These are phyloP conservation scores for Drosophila rhopaloa DNA, from an alignment of 1,140 invertebrate genomes.

Conservation along the genomic window DNA sequence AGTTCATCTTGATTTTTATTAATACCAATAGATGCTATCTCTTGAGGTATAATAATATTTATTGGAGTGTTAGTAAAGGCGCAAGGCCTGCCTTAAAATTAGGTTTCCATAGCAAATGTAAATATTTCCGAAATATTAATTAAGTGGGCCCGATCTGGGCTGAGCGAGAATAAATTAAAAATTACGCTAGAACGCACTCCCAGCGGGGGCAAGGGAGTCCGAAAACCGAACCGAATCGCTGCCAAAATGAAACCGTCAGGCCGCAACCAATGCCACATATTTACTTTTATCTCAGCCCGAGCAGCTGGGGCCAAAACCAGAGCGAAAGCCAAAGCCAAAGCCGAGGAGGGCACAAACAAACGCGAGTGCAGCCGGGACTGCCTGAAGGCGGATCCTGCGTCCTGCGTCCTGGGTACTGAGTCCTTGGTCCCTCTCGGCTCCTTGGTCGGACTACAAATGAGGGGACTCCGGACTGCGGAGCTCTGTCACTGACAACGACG, in stretches of 20 bases:
- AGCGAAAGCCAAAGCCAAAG: conserved; percentile 48
- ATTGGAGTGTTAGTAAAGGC: background rate
- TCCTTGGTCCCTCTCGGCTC: conserved; percentile 6
- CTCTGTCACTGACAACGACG: conserved; percentile 60
- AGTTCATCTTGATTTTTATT: too few species aligned
- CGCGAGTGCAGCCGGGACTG: conserved; percentile 20
- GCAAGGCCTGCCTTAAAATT: background rate
- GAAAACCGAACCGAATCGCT: conserved; percentile 16
- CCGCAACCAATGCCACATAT: conserved; percentile 77
- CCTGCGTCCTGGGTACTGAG: background rate
- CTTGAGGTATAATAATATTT: background rate
- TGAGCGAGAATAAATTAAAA: conserved; percentile 68
- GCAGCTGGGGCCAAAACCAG: conserved; percentile 49
- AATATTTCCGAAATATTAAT: conserved; percentile 36
- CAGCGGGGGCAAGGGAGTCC: conserved; percentile 17
- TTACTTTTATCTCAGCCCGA: conserved; percentile 75
- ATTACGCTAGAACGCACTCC: conserved; percentile 69
- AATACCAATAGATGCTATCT: background rate
- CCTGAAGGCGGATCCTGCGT: conserved; percentile 6
- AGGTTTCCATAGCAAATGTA: conserved; percentile 7
- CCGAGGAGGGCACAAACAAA: conserved; percentile 71
- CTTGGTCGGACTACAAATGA: conserved; percentile 67
- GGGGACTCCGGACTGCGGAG: conserved; percentile 5
- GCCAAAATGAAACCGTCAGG: conserved; percentile 59
- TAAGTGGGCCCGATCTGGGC: conserved; percentile 17